phyloP scores from a whole-genome alignment of 2,797 vertebrate genomes.

The Falco novaeseelandiae region DNA sequence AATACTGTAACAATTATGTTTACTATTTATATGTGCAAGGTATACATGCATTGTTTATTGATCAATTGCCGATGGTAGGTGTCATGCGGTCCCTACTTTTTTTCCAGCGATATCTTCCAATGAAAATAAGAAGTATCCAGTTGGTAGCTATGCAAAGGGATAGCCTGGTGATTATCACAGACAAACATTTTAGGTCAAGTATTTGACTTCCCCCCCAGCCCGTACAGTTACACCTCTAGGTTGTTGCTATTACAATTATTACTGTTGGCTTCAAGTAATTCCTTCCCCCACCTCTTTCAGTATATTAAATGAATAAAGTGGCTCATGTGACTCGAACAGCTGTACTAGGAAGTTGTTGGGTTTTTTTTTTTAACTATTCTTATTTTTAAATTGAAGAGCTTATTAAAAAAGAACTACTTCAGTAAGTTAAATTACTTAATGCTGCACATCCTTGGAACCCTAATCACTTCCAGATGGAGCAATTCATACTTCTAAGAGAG shows the following conservation, averaged over 20 bases:
- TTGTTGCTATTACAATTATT: neutral
- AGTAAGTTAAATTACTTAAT: slow-evolving; percentile 72
- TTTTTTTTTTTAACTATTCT: neutral
- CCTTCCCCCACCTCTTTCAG: neutral
- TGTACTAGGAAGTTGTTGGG: slow-evolving; percentile 35
- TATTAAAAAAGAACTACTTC: slow-evolving; percentile 69
- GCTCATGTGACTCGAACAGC: slow-evolving; percentile 57
- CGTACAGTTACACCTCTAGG: neutral
- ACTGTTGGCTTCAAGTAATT: neutral
- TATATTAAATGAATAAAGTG: slow-evolving; percentile 27
- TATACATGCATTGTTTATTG: neutral
- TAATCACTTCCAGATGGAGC: slow-evolving; percentile 75
- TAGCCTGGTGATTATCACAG: neutral
- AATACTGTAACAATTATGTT: neutral
- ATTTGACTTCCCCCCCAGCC: neutral
- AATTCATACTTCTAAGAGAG: slow-evolving; percentile 70
- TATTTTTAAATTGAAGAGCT: slow-evolving; percentile 72
- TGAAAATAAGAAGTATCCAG: neutral
- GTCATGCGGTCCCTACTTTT: neutral
- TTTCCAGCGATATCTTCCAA: neutral
- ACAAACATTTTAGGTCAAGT: neutral
- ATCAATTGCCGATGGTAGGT: neutral
- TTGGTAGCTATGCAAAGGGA: fast-evolving
- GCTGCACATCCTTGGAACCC: slow-evolving; percentile 61
- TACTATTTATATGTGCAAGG: neutral